Base-by-base conservation (phyloP, 1,140 invertebrate genomes). In the Liolophura sinensis region DNA sequence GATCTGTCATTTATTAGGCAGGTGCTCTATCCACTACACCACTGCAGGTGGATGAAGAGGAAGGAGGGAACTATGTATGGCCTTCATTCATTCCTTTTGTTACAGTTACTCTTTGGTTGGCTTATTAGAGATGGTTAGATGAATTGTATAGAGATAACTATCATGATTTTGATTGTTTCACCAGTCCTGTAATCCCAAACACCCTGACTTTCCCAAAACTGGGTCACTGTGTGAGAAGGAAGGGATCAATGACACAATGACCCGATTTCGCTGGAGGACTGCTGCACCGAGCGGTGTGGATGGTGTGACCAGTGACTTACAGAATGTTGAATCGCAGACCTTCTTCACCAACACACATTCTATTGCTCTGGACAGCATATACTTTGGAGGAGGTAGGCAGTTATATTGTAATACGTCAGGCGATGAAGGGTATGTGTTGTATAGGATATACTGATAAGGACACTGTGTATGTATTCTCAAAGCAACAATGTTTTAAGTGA, bases 341-440 rank as follows among this genome's bases (percentile, higher is more conserved):
- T 84, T 82, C 64, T 84, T 86, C 60, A 74, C 84, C 5, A 72
- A 73, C n/a, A 79, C 83, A 14, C 73, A 78, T 49, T 60, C 55
- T 14, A 80, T 82, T 51, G 78, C 79, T 0, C 73, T 86, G 9
- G 85, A 86, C 69, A 84, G 83, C 62, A 82, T 86, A 24, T 86
- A 86, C 63, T 85, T 84, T 64, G 65, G 74, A 47, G 70, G 76
- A 72, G 84, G 84, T 85, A 62, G 47, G 62, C 65, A 52, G 9
- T 49, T 57, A 9, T 40, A 40, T n/a, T n/a, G n/a, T n/a, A n/a
- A n/a, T n/a, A n/a, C n/a, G n/a, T n/a, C n/a, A n/a, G n/a, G n/a
- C n/a, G n/a, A n/a, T n/a, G n/a, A n/a, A n/a, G n/a, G n/a, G n/a
- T n/a, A n/a, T n/a, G n/a, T n/a, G n/a, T n/a, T n/a, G n/a, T n/a